Base-by-base conservation (phyloP, 2,797 vertebrate genomes). In the Thripadectes ignobilis region DNA sequence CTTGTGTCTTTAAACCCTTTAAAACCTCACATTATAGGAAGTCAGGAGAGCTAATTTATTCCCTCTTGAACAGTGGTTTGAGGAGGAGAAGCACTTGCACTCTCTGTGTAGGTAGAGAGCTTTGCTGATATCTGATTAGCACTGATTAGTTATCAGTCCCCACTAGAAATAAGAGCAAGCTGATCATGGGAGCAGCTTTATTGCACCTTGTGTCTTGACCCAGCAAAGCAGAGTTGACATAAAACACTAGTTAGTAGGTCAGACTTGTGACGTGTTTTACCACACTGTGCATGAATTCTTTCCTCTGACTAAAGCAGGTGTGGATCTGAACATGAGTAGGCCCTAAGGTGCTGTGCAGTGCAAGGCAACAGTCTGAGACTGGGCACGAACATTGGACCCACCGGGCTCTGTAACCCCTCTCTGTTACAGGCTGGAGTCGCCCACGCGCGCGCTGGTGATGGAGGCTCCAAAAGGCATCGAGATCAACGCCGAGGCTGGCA, bases 401-500 rank as follows among this genome's bases (percentile, higher is more conserved):
- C 3, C 7, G 8, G 27, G 54, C 45, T 20, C 49, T 75, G 26
- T 61, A 52, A 92, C 48, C 26, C 10, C 74, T 57, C 6, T 94
- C 30, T 95, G 46, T 90, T 95, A 38, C 98, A 99, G 99, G 89
- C 96, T 99, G 96, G 99, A 99, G 98, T 99, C 99, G 6, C 99
- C 99, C 2, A 99, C 99, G 0, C 98, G 99, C 8, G 99, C 99
- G 7, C 97, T 99, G 85, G 98, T 98, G 90, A 99, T 99, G 99
- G 99, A 99, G 96, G 99, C 99, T 65, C 99, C 99, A 0, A 99
- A 99, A 96, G 99, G 99, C 68, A 98, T 99, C 24, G 98, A 99
- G 98, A 99, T 99, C 94, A 98, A 99, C 69, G 99, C 99, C 4
- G 99, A 99, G 97, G 99, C 99, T 0, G 99, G 99, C 72, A 99